A percentile compares a stretch with the other conserved stretches of the same genome.
Evolutionary conservation across 2,113 vertebrate genomes (phyloP).

Genomic region (Oenanthe melanoleuca): DNA sequence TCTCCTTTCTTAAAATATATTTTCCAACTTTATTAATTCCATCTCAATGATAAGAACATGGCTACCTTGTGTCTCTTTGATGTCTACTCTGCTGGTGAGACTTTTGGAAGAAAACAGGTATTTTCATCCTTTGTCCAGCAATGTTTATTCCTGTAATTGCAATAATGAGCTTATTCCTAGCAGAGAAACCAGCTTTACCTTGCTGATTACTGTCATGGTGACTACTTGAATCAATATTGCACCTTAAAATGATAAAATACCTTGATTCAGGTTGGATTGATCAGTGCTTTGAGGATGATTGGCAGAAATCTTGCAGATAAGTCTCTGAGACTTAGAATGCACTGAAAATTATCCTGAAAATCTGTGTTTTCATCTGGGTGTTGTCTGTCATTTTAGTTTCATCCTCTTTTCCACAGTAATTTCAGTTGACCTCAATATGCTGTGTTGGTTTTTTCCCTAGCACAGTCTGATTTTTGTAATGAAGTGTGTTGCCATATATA

Average conservation of each 20-base stretch:
- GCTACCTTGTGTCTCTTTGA: not conserved
- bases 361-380: not conserved
- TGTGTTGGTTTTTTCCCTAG: not conserved
- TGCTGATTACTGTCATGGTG: not conserved
- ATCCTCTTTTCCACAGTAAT: not conserved
- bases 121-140: not conserved
- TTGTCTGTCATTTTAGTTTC: not conserved
- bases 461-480: not conserved
- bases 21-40: not conserved
- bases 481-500: not conserved
- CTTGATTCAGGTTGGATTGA: not conserved
- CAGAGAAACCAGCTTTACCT: not conserved
- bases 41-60: not conserved
- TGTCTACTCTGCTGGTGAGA: not conserved
- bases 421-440: not conserved
- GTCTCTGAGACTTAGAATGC: not conserved
- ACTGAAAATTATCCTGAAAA: not conserved
- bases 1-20: not conserved
- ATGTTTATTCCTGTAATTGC: not conserved
- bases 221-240: not conserved
- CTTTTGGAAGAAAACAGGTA: not conserved
- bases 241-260: not conserved
- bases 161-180: not conserved
- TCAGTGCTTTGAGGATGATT: not conserved
- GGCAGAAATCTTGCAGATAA: not conserved